A percentile compares a stretch with the other conserved stretches of the same genome.
These are phyloP conservation scores for Linepithema humile DNA, from an alignment of 1,140 invertebrate species.

Conservation along the genomic window DNA sequence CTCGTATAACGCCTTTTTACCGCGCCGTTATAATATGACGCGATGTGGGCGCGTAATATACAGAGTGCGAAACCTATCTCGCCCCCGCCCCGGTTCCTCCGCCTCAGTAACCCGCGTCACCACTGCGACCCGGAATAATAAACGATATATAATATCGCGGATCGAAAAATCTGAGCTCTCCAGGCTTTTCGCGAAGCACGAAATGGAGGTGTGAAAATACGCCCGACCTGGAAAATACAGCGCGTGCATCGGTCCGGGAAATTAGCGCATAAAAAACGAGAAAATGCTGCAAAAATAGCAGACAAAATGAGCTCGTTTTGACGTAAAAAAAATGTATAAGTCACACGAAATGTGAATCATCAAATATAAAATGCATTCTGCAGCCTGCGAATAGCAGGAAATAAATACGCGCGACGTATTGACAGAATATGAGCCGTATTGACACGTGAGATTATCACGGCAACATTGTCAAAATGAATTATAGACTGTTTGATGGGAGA, in stretches of 20 bases:
- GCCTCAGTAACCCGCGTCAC: background rate
- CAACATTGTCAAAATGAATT: slow-evolving; percentile 16
- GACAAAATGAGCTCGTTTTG: background rate
- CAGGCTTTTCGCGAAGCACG: slow-evolving; percentile 42
- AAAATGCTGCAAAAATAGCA: slow-evolving; percentile 15
- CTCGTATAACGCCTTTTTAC: slow-evolving; percentile 46
- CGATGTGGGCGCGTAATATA: slow-evolving; percentile 30
- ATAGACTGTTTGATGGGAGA: slow-evolving; percentile 19
- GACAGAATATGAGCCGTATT: background rate
- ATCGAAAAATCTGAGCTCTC: slow-evolving; percentile 41
- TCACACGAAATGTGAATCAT: background rate
- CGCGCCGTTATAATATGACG: slow-evolving; percentile 25
- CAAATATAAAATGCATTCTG: slow-evolving; percentile 6
- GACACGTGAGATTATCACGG: slow-evolving; percentile 9
- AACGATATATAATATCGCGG: slow-evolving; percentile 36
- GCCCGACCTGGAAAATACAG: slow-evolving; percentile 12
- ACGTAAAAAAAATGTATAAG: background rate
- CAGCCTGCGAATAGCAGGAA: background rate
- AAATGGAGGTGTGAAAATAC: slow-evolving; percentile 64
- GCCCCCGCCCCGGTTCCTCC: too few relatives aligned
- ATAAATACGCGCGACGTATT: background rate
- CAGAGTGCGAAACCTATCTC: background rate
- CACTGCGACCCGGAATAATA: slow-evolving; percentile 16
- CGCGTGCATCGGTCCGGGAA: slow-evolving; percentile 10
- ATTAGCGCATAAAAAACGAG: slow-evolving; percentile 29